Percentiles rank a stretch among this genome's conserved stretches.
Evolutionary conservation across 2,113 vertebrate species (phyloP).

Genomic region (Narcine bancroftii): DNA sequence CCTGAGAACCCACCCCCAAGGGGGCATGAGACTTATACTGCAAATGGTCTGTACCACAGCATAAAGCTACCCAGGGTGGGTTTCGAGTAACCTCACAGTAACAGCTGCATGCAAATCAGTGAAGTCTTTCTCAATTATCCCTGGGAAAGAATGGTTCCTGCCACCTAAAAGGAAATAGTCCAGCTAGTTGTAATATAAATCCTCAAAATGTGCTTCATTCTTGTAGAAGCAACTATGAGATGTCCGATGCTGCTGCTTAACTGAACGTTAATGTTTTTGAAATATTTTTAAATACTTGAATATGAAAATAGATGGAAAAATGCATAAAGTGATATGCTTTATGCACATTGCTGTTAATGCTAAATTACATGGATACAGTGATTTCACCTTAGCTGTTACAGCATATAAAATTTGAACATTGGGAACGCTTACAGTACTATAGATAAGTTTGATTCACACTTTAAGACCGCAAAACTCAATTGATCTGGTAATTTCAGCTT

Average conservation of each 20-base stretch:
- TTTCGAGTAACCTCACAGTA: not conserved
- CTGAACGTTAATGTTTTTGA: not conserved
- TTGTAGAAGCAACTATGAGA: conserved; percentile 23
- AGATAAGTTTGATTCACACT: not conserved
- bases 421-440: not conserved
- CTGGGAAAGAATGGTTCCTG: conserved; percentile 34
- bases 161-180: conserved; percentile 34
- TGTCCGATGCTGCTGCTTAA: not conserved
- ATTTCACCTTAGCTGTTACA: not conserved
- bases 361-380: not conserved
- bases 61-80: not conserved
- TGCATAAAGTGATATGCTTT: not conserved
- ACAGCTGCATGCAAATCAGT: conserved; percentile 35
- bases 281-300: not conserved
- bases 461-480: not conserved
- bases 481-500: not conserved
- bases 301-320: not conserved
- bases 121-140: conserved; percentile 23
- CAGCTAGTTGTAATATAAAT: conserved; percentile 28
- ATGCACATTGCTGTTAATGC: not conserved
- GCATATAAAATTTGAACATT: not conserved
- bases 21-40: not conserved
- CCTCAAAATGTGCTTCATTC: conserved; percentile 21
- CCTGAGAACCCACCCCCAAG: conserved; percentile 22
- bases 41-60: conserved; percentile 11